phyloP scores from a whole-genome alignment of 2,113 vertebrate genomes.

The Clarias batrachus region DNA sequence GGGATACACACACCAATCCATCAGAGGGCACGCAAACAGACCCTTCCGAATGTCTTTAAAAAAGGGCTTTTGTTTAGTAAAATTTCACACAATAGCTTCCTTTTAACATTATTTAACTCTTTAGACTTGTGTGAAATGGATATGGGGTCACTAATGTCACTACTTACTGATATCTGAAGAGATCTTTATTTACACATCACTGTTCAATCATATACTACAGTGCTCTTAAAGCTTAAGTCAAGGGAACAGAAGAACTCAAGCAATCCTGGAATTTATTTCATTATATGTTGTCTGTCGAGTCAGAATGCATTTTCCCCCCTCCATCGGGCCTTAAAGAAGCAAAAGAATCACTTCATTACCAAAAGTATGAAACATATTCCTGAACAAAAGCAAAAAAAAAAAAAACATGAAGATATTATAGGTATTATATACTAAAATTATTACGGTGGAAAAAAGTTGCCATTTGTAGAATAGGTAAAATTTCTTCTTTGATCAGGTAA shows the following conservation, averaged over 20 bases:
- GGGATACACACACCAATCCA: no score
- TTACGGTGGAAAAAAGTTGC: background rate
- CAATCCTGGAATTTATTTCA: background rate
- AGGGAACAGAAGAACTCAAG: background rate
- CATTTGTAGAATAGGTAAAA: background rate
- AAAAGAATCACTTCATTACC: background rate
- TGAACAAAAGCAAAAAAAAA: background rate
- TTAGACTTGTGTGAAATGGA: background rate
- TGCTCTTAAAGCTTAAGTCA: background rate
- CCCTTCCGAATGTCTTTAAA: no score
- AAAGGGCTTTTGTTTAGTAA: no score
- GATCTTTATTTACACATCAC: conserved; percentile 3
- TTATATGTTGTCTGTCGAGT: background rate
- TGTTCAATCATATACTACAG: background rate
- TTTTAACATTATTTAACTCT: background rate
- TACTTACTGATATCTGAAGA: background rate
- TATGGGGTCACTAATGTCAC: background rate
- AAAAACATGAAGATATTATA: background rate
- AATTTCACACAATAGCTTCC: no score
- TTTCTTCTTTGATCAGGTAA: background rate
- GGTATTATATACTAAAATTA: background rate
- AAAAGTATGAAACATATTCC: background rate
- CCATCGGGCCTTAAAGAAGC: background rate
- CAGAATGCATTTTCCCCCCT: background rate
- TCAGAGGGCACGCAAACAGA: no score